Evolutionary conservation across 2,113 vertebrate species (phyloP).

Genomic region (Copsychus sechellarum): DNA sequence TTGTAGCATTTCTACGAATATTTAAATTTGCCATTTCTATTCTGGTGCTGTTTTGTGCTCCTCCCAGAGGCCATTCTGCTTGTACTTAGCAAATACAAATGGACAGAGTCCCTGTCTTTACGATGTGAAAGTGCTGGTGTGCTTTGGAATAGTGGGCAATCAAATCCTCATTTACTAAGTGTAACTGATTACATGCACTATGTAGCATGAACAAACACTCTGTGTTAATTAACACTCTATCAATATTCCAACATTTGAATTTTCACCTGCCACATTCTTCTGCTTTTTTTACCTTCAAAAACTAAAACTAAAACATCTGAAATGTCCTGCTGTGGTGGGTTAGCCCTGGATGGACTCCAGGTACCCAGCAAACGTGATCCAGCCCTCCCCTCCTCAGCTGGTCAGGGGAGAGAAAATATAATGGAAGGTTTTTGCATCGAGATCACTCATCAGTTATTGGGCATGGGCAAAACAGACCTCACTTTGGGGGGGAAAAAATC

Average conservation of each 20-base stretch:
- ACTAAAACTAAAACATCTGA: neutral
- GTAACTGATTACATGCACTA: neutral
- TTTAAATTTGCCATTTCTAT: neutral
- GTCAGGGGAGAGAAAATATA: neutral
- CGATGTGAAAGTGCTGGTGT: neutral
- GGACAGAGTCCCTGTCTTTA: neutral
- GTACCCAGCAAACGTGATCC: neutral
- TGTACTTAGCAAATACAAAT: neutral
- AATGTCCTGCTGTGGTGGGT: neutral
- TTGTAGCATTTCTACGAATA: neutral
- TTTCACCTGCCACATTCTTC: neutral
- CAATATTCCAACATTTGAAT: neutral
- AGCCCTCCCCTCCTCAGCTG: neutral
- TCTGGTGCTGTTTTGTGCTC: neutral
- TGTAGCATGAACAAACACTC: neutral
- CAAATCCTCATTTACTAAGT: neutral
- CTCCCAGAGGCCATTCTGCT: neutral
- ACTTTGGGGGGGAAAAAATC: neutral
- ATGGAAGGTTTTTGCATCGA: accelerated
- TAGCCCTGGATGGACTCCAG: neutral
- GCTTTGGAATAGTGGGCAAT: neutral
- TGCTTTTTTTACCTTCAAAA: neutral
- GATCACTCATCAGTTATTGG: neutral
- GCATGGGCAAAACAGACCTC: neutral
- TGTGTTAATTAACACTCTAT: neutral